Percentiles rank a stretch among this genome's conserved stretches.
These are phyloP conservation scores for Saguinus imperator DNA, from an alignment of 2,113 vertebrate species.

Conservation along the genomic window DNA sequence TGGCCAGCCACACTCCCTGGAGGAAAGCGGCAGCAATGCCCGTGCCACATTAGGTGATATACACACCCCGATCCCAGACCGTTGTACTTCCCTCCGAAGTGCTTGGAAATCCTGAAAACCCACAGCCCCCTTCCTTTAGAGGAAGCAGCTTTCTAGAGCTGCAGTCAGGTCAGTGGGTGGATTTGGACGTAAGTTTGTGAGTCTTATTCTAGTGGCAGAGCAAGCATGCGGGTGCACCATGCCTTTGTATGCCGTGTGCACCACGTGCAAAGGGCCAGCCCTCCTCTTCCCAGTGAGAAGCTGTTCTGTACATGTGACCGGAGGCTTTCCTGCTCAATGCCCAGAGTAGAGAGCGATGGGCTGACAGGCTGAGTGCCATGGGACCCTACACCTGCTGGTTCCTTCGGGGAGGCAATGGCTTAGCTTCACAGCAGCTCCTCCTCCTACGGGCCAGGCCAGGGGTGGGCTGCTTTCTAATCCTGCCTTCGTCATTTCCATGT, in stretches of 20 bases:
- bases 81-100: background rate
- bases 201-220: background rate
- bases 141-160: background rate
- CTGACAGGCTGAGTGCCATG: accelerated
- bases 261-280: background rate
- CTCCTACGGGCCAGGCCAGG: accelerated
- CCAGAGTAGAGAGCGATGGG: too few relatives aligned
- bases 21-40: background rate
- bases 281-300: background rate
- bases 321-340: background rate
- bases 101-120: background rate
- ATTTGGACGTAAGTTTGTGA: accelerated
- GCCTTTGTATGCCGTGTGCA: accelerated
- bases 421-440: background rate
- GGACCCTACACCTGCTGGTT: background rate
- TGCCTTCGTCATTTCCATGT: background rate
- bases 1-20: accelerated
- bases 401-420: accelerated
- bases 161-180: background rate
- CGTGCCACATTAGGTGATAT: accelerated
- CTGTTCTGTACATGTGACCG: accelerated
- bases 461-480: too few relatives aligned
- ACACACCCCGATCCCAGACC: background rate
- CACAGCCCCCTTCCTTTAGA: too few relatives aligned
- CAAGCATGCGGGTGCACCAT: accelerated